Percentiles rank a stretch among this genome's conserved stretches.
Conservation (phyloP, 2,113 vertebrate genomes). For the Psittacula cyanocephala region DNA sequence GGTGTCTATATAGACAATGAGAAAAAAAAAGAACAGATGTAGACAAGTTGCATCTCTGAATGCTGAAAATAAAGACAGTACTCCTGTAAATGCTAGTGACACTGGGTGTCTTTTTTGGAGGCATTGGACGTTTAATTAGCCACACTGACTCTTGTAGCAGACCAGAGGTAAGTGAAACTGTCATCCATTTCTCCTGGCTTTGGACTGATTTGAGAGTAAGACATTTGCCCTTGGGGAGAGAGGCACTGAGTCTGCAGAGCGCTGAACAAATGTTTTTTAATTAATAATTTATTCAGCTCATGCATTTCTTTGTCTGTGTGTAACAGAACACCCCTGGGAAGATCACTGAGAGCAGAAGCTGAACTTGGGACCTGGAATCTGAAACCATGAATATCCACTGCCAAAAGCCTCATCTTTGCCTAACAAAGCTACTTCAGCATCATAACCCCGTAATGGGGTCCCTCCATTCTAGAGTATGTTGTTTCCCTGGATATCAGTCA, state of each 20-base stretch:
- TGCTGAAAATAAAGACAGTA: neutral
- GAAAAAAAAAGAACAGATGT: neutral
- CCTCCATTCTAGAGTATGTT: neutral
- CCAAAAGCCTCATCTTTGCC: neutral
- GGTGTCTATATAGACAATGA: neutral
- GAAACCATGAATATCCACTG: neutral
- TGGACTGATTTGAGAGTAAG: slow-evolving; percentile 2
- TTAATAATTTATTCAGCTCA: slow-evolving; percentile 58
- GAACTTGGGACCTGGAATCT: slow-evolving; percentile 50
- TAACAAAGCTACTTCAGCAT: neutral
- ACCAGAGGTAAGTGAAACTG: neutral
- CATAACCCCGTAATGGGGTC: neutral
- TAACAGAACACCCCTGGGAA: slow-evolving; percentile 51
- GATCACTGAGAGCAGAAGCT: neutral
- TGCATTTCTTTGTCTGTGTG: neutral
- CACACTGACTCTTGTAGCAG: neutral
- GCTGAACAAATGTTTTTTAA: slow-evolving; percentile 42
- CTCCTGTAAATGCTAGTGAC: neutral
- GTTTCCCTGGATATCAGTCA: neutral
- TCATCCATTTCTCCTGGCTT: neutral
- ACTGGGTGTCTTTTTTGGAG: neutral
- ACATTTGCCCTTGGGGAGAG: neutral
- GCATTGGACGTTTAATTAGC: neutral
- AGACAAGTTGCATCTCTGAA: neutral
- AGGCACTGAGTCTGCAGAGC: neutral